Evolutionary conservation across 1,140 invertebrate genomes (phyloP).

Genomic region (Drosophila truncata): DNA sequence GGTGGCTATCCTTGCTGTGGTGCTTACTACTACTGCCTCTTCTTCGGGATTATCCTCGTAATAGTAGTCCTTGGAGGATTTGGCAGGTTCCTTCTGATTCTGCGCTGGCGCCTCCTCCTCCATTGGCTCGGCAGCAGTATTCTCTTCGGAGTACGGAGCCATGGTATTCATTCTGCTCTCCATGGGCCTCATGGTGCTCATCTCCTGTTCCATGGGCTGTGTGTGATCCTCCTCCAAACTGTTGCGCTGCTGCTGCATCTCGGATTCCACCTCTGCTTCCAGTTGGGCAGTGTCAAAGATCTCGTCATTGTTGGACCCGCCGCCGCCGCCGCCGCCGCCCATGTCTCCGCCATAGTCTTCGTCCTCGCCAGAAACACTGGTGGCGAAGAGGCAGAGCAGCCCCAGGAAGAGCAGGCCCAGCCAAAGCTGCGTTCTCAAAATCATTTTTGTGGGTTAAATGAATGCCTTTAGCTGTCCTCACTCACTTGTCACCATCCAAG

Average conservation of each 20-base stretch:
- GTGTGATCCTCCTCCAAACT: slow-evolving; percentile 52
- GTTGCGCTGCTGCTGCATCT: slow-evolving; percentile 53
- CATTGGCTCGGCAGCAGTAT: slow-evolving; percentile 48
- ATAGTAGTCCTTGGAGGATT: slow-evolving; percentile 53
- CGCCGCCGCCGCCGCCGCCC: slow-evolving; percentile 23
- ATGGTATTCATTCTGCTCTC: slow-evolving; percentile 33
- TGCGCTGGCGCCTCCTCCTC: slow-evolving; percentile 58
- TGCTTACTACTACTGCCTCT: slow-evolving; percentile 4
- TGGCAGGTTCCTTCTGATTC: slow-evolving; percentile 29
- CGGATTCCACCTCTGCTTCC: slow-evolving; percentile 51
- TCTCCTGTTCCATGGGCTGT: slow-evolving; percentile 22
- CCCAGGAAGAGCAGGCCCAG: slow-evolving; percentile 44
- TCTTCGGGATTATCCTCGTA: slow-evolving; percentile 56
- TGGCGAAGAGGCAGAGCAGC: slow-evolving; percentile 16
- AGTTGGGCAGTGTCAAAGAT: slow-evolving; percentile 69
- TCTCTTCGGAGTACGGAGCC: slow-evolving; percentile 51
- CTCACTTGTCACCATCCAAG: slow-evolving; percentile 32
- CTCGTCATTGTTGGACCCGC: slow-evolving; percentile 45
- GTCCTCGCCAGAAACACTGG: slow-evolving; percentile 34
- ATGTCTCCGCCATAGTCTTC: slow-evolving; percentile 46
- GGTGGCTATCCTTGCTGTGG: slow-evolving; percentile 42
- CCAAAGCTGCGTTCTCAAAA: slow-evolving; percentile 62
- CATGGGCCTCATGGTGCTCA: slow-evolving; percentile 37
- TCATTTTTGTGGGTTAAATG: slow-evolving; percentile 38
- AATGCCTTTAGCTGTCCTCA: slow-evolving; percentile 8